phyloP scores from a whole-genome alignment of 1,140 invertebrate species.

The Calycopis cecrops region DNA sequence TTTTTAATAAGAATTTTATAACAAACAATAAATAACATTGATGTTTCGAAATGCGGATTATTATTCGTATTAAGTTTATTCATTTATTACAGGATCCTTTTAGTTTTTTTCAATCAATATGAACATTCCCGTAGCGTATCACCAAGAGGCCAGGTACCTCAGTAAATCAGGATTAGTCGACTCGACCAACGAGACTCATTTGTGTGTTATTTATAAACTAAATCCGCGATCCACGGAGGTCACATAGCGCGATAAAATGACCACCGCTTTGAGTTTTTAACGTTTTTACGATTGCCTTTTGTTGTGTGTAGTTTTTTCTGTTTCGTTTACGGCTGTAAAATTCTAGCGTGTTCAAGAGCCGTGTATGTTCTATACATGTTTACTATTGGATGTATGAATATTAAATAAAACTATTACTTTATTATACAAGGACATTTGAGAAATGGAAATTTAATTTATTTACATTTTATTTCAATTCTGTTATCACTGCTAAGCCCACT shows the following conservation, averaged over 20 bases:
- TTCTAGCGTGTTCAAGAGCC: not conserved
- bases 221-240: constrained; percentile 39
- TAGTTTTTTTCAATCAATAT: constrained; percentile 26
- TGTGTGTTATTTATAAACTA: constrained; percentile 64
- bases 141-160: constrained; percentile 34
- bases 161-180: constrained; percentile 62
- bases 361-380: too few relatives aligned
- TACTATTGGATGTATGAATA: too few relatives aligned
- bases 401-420: too few relatives aligned
- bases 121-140: constrained; percentile 23
- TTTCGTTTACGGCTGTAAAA: not conserved
- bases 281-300: constrained; percentile 36
- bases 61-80: constrained; percentile 9
- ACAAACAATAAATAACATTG: constrained; percentile 11
- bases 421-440: too few relatives aligned
- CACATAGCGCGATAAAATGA: constrained; percentile 27
- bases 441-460: too few relatives aligned
- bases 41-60: not conserved
- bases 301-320: constrained; percentile 17
- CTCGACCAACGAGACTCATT: constrained; percentile 48
- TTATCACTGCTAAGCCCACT: too few relatives aligned
- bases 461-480: too few relatives aligned
- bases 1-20: constrained; percentile 5
- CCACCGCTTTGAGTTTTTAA: constrained; percentile 27
- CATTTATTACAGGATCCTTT: constrained; percentile 10